Evolutionary conservation across 2,888 invertebrate genomes (phyloP).

Genomic region (Clitarchus hookeri): DNA sequence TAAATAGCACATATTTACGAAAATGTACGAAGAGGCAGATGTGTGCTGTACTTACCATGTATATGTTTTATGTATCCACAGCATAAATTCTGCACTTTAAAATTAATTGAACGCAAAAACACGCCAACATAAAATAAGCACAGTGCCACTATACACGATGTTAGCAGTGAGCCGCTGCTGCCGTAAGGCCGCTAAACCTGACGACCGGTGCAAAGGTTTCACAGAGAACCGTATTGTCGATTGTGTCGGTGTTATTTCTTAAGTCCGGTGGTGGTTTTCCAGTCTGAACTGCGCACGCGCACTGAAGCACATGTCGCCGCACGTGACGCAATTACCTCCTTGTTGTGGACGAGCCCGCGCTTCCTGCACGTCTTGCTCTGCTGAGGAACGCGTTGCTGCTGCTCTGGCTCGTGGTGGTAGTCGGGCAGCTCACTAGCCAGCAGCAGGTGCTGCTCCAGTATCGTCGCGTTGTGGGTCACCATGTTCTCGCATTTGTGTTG

Average conservation of each 20-base stretch:
- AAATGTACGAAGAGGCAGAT: no score
- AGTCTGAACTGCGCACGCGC: no score
- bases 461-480: slow-evolving; percentile 41
- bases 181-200: no score
- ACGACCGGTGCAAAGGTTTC: no score
- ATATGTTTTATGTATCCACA: not conserved
- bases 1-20: not conserved
- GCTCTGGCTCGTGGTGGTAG: not conserved
- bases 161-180: no score
- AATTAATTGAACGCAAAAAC: no score
- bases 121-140: no score
- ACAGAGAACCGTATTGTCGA: no score
- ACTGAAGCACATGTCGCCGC: no score
- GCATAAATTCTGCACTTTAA: not conserved
- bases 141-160: no score
- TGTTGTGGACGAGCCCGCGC: slow-evolving; percentile 15
- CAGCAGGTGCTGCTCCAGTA: slow-evolving; percentile 41
- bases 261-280: no score
- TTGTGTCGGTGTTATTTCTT: no score
- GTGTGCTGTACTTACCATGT: not conserved
- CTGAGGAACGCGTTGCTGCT: not conserved
- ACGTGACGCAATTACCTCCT: slow-evolving; percentile 29
- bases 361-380: not conserved
- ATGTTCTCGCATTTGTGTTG: slow-evolving; percentile 26
- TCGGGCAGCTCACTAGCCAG: slow-evolving; percentile 34